These are phyloP conservation scores for Chrosomus eos DNA, from an alignment of 2,797 vertebrate genomes.

Conservation along the genomic window DNA sequence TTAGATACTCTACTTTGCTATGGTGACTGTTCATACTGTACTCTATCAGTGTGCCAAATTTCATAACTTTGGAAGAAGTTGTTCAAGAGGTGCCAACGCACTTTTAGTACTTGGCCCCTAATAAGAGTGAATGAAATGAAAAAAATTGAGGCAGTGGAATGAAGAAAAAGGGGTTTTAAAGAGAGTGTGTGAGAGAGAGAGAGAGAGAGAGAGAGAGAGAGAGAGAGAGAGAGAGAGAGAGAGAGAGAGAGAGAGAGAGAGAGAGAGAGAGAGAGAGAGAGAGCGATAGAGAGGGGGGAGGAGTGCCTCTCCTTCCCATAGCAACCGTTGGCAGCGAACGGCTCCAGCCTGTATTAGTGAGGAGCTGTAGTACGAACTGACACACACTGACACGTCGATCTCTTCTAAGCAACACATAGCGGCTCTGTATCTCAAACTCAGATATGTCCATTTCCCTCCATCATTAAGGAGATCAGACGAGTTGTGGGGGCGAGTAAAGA, in stretches of 20 bases:
- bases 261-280: constrained; percentile 56
- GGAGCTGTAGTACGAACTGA: constrained; percentile 1
- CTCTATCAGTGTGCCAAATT: too few species aligned
- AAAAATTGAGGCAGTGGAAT: neutral
- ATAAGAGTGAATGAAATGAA: neutral
- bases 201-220: constrained; percentile 33
- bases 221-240: constrained; percentile 50
- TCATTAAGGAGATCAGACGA: constrained; percentile 50
- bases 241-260: too few species aligned
- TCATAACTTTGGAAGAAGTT: too few species aligned
- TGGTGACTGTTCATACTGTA: too few species aligned
- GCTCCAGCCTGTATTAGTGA: constrained; percentile 75
- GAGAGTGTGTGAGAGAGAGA: neutral
- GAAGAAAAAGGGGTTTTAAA: constrained; percentile 13
- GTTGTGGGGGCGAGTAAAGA: neutral
- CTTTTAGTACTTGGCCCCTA: too few species aligned
- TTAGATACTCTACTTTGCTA: too few species aligned
- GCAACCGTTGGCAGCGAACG: constrained; percentile 78
- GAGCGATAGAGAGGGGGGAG: constrained; percentile 57
- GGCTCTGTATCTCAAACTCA: constrained; percentile 41
- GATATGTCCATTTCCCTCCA: constrained; percentile 66
- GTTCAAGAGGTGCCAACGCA: too few species aligned
- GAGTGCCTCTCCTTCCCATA: constrained; percentile 78
- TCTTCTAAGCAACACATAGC: constrained; percentile 46
- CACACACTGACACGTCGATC: constrained; percentile 43